A percentile compares a stretch with the other conserved stretches of the same genome.
Conservation (phyloP, 2,888 invertebrate genomes). For the Hirudinaria manillensis region DNA sequence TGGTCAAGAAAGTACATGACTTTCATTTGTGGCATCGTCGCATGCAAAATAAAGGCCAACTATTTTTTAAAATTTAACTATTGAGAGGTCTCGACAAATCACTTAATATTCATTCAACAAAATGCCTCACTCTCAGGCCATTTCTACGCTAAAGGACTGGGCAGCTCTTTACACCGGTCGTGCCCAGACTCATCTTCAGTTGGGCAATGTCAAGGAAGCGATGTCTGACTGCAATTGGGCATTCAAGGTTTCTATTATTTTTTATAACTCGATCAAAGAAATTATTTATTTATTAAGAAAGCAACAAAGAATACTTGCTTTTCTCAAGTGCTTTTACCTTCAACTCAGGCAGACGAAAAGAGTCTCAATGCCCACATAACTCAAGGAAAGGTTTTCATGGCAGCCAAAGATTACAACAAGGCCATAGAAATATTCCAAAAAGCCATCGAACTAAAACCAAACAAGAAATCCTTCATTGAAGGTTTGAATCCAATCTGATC, state of each 20-base stretch:
- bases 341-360: slow-evolving; percentile 18
- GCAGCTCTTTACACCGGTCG: slow-evolving; percentile 23
- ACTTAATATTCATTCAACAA: no score
- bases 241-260: slow-evolving; percentile 24
- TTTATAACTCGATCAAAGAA: no score
- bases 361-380: slow-evolving; percentile 28
- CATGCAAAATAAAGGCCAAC: background rate
- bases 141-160: slow-evolving; percentile 21
- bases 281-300: background rate
- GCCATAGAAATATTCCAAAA: slow-evolving; percentile 11
- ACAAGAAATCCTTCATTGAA: slow-evolving; percentile 13
- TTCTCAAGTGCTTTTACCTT: background rate
- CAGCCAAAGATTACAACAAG: background rate
- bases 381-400: slow-evolving; percentile 8
- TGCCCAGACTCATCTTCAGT: slow-evolving; percentile 19
- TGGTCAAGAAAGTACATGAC: background rate
- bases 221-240: slow-evolving; percentile 28
- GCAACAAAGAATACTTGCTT: background rate
- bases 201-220: slow-evolving; percentile 18
- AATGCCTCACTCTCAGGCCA: slow-evolving; percentile 17
- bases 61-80: background rate
- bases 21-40: background rate
- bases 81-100: no score
- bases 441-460: background rate
- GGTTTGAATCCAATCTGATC: background rate